Conservation (phyloP, 1,140 invertebrate species). For the Listronotus bonariensis region DNA sequence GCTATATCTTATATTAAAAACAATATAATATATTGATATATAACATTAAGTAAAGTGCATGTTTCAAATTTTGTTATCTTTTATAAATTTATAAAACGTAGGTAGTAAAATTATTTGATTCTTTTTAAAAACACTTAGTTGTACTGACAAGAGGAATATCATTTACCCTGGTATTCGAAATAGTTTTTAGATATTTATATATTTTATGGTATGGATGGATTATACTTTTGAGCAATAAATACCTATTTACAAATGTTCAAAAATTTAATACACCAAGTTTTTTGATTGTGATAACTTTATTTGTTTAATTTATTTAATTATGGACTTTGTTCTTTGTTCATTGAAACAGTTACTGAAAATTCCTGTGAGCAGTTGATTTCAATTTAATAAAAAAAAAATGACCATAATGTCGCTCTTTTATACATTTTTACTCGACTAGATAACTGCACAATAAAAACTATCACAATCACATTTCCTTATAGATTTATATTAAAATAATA, state of each 20-base stretch:
- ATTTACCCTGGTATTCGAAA: slow-evolving; percentile 51
- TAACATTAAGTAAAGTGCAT: no score
- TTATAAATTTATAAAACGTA: slow-evolving; percentile 23
- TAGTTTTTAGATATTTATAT: slow-evolving; percentile 20
- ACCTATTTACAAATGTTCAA: slow-evolving; percentile 41
- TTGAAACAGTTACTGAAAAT: background rate
- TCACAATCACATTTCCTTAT: slow-evolving; percentile 3
- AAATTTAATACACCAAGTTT: slow-evolving; percentile 11
- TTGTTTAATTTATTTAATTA: background rate
- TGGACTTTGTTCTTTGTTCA: background rate
- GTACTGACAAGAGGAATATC: slow-evolving; percentile 53
- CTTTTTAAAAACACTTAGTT: slow-evolving; percentile 45
- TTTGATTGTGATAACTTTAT: slow-evolving; percentile 21
- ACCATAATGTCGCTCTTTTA: no score
- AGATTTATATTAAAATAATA: background rate
- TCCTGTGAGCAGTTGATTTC: no score
- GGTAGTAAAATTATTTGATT: slow-evolving; percentile 19
- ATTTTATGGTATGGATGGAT: slow-evolving; percentile 52
- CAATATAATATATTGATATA: no score
- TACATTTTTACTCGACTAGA: no score
- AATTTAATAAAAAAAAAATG: no score
- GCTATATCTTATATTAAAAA: no score
- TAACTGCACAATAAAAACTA: background rate
- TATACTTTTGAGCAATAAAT: slow-evolving; percentile 53
- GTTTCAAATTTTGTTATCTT: background rate